Evolutionary conservation across 2,113 vertebrate species (phyloP).

Genomic region (Ictidomys tridecemlineatus): DNA sequence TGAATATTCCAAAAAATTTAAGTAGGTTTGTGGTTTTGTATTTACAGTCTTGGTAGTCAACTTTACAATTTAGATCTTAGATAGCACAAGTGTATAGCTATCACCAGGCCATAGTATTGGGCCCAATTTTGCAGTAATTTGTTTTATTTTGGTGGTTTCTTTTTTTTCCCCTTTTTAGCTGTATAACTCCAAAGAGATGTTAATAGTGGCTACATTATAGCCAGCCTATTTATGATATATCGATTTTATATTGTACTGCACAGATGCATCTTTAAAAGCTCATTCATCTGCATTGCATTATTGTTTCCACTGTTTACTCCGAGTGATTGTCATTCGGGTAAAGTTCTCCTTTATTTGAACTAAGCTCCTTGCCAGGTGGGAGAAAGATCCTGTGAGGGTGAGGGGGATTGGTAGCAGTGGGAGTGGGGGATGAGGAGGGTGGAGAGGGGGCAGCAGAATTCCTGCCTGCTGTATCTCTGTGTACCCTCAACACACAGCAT

Average conservation of each 20-base stretch:
- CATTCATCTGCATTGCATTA: neutral
- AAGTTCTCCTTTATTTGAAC: neutral
- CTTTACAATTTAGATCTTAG: constrained; percentile 54
- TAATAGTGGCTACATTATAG: constrained; percentile 32
- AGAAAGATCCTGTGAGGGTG: neutral
- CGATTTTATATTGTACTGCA: constrained; percentile 23
- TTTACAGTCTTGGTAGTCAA: constrained; percentile 70
- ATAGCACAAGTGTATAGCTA: constrained; percentile 50
- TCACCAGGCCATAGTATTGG: constrained; percentile 13
- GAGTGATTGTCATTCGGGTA: constrained; percentile 19
- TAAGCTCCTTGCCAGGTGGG: neutral
- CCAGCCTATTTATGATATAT: constrained; percentile 31
- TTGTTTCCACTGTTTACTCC: neutral
- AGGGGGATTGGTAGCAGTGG: neutral
- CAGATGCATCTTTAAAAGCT: constrained; percentile 46
- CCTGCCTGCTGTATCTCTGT: neutral
- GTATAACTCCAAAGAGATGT: constrained; percentile 35
- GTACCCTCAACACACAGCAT: neutral
- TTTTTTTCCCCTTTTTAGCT: neutral
- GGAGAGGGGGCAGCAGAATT: neutral
- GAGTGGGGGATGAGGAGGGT: neutral
- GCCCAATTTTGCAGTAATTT: neutral
- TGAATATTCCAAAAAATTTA: constrained; percentile 32
- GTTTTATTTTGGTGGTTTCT: neutral
- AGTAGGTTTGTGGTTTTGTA: constrained; percentile 53